Conservation (phyloP, 2,113 vertebrate genomes). For the Limnothrissa miodon region DNA sequence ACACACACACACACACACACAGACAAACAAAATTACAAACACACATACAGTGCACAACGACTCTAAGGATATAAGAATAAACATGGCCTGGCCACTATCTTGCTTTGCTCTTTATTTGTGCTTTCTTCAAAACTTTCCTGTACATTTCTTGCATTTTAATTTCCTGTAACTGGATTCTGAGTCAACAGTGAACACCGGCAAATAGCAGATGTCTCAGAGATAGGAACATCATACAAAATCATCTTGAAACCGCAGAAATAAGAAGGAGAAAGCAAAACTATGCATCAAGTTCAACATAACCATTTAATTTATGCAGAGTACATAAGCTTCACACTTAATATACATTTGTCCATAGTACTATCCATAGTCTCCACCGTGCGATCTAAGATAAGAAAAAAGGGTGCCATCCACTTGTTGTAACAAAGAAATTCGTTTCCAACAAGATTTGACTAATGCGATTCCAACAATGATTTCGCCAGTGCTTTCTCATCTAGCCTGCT, state of each 20-base stretch:
- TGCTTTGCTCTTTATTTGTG: not conserved
- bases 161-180: no score
- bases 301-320: not conserved
- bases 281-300: not conserved
- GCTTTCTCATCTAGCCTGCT: no score
- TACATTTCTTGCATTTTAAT: not conserved
- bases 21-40: not conserved
- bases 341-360: no score
- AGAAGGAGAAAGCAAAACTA: not conserved
- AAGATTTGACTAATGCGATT: no score
- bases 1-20: not conserved
- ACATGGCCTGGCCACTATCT: not conserved
- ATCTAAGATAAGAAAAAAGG: no score
- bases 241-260: not conserved
- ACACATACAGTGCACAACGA: not conserved
- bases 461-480: no score
- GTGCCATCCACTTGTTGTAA: no score
- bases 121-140: not conserved
- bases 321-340: not conserved
- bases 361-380: no score
- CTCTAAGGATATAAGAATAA: not conserved
- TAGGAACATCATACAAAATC: not conserved
- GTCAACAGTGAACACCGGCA: not conserved
- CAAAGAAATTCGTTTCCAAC: no score
- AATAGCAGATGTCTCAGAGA: not conserved